Percentiles rank a stretch among this genome's conserved stretches.
phyloP scores from a whole-genome alignment of 2,888 invertebrate genomes.

The Epinotia nisella region DNA sequence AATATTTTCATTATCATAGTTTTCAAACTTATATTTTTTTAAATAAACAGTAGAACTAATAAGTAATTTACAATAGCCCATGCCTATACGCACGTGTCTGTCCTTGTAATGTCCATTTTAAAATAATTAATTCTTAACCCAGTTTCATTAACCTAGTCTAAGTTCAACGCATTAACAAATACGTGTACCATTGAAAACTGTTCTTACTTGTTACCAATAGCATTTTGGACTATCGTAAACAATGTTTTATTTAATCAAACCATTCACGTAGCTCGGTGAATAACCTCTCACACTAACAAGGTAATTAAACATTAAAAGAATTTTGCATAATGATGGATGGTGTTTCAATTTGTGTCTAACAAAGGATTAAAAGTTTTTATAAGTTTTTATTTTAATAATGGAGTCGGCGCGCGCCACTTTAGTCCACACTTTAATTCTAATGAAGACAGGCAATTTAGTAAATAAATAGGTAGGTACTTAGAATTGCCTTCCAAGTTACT shows the following conservation, averaged over 20 bases:
- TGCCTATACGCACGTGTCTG: slow-evolving; percentile 1
- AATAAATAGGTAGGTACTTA: slow-evolving; percentile 10
- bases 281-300: slow-evolving; percentile 18
- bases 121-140: slow-evolving; percentile 21
- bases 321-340: slow-evolving; percentile 37
- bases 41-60: not conserved
- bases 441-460: slow-evolving; percentile 16
- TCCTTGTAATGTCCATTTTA: slow-evolving; percentile 5
- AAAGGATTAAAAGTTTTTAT: slow-evolving; percentile 34
- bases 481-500: not conserved
- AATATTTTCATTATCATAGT: not conserved
- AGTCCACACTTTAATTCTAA: slow-evolving; percentile 35
- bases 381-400: slow-evolving; percentile 4
- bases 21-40: not conserved
- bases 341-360: slow-evolving; percentile 23
- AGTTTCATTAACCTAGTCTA: slow-evolving; percentile 26
- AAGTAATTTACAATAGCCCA: not conserved
- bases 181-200: not conserved
- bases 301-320: slow-evolving; percentile 27
- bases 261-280: slow-evolving; percentile 23
- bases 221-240: slow-evolving; percentile 7
- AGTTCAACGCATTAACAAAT: slow-evolving; percentile 14
- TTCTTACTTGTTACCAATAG: slow-evolving; percentile 11
- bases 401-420: slow-evolving; percentile 12
- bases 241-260: slow-evolving; percentile 27